Percentiles rank a stretch among this genome's conserved stretches.
Conservation (phyloP, 1,140 invertebrate genomes). For the Temnothorax longispinosus region DNA sequence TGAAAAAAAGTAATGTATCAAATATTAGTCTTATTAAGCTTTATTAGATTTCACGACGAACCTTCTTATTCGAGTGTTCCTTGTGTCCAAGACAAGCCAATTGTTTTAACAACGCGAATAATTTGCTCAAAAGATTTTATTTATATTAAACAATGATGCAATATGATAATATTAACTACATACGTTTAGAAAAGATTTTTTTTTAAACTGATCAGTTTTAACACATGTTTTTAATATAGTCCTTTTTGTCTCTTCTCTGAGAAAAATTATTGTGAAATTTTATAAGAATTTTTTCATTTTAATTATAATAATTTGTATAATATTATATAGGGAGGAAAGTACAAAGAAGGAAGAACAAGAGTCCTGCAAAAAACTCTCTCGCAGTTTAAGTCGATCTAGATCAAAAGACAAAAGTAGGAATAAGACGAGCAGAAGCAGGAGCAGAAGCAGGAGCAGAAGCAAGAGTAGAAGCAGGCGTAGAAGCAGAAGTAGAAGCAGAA, state of each 20-base stretch:
- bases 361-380: slow-evolving; percentile 60
- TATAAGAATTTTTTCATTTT: background rate
- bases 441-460: slow-evolving; percentile 74
- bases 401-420: slow-evolving; percentile 78
- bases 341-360: slow-evolving; percentile 55
- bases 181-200: background rate
- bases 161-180: background rate
- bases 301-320: slow-evolving; percentile 1
- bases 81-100: background rate
- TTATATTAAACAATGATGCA: background rate
- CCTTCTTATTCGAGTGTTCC: background rate
- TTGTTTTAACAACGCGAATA: background rate
- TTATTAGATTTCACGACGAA: slow-evolving; percentile 4
- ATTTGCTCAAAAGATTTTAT: background rate
- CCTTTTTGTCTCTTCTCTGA: background rate
- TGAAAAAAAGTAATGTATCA: slow-evolving; percentile 38
- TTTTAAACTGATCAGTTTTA: background rate
- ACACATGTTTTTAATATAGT: background rate
- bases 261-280: background rate
- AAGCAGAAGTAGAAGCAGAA: slow-evolving; percentile 75
- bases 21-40: background rate
- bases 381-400: slow-evolving; percentile 71
- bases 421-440: slow-evolving; percentile 74
- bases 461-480: slow-evolving; percentile 74
- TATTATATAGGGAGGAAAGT: slow-evolving; percentile 60